Evolutionary conservation across 2,113 vertebrate genomes (phyloP), one percentile per base, ranked within the genome.

Genomic region (Todiramphus saurophagus): DNA sequence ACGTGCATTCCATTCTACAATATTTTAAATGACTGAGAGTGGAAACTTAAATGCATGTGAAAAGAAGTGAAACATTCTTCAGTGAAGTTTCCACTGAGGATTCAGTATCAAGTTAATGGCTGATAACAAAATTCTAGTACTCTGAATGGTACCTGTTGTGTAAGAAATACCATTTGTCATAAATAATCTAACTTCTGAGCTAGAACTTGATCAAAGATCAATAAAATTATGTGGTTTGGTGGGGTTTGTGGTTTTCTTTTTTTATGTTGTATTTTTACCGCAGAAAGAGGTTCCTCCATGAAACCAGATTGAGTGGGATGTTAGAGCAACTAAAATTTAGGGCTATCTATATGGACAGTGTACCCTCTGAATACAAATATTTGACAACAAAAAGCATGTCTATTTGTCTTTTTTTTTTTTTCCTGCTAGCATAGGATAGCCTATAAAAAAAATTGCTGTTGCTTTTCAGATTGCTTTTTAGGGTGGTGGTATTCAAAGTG

Each of bases 381-480:
- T 81, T 87, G 51, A 41, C 33, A 87, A 75, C 6, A 58, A 90
- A 86, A 84, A 82, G 15, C 50, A 55, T 44, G 48, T 31, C 7
- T 44, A 37, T 37, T n/a, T n/a, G n/a, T n/a, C n/a, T n/a, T n/a
- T n/a, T n/a, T n/a, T n/a, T n/a, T n/a, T n/a, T n/a, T n/a, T n/a
- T 37, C 37, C 37, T 37, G 27, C 37, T 93, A 48, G 25, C 19
- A 11, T 37, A 84, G 46, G 16, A n/a, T 70, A 91, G 63, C 37
- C 58, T 70, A 60, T 70, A 63, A 84, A 70, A 82, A 89, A 53
- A 25, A 33, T 11, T 39, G 50, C 14, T 72, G 81, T 89, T 13
- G 23, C n/a, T 85, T 93, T 90, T 91, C 83, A 87, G 69, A 64
- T 83, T 63, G 60, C 41, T 77, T 87, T 92, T 74, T 64, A 94